Percentiles rank a stretch among this genome's conserved stretches.
Conservation (phyloP, 2,113 vertebrate species). For the Lepus americanus region DNA sequence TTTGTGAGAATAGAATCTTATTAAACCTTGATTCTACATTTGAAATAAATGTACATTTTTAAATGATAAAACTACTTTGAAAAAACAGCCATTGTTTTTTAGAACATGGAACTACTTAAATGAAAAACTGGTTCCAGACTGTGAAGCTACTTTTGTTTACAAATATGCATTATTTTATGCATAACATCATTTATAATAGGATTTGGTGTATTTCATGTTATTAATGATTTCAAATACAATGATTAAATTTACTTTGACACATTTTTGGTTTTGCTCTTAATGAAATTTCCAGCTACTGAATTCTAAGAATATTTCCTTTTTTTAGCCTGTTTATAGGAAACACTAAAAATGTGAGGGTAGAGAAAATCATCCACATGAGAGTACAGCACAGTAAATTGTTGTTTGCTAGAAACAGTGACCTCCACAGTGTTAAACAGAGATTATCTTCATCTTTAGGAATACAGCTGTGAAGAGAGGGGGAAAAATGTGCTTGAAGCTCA, state of each 20-base stretch:
- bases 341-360: background rate
- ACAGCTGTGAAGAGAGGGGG: background rate
- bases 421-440: background rate
- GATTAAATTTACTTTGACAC: background rate
- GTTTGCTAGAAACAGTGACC: background rate
- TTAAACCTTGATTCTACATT: conserved; percentile 23
- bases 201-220: background rate
- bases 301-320: conserved; percentile 68
- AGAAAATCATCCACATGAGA: conserved; percentile 15
- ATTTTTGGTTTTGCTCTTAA: conserved; percentile 38
- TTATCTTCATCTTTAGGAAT: background rate
- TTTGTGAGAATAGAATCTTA: background rate
- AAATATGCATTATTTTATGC: conserved; percentile 13
- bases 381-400: background rate
- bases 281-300: conserved; percentile 72
- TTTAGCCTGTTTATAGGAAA: conserved; percentile 68
- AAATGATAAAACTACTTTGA: background rate
- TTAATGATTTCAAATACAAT: conserved; percentile 48
- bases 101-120: background rate
- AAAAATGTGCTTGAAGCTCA: background rate
- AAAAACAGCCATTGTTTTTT: background rate
- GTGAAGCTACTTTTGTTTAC: conserved; percentile 10
- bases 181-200: conserved; percentile 30
- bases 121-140: background rate
- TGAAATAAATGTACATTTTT: background rate